Percentiles rank a stretch among this genome's conserved stretches.
phyloP scores from a whole-genome alignment of 2,797 vertebrate genomes.

The Neomorphus geoffroyi region DNA sequence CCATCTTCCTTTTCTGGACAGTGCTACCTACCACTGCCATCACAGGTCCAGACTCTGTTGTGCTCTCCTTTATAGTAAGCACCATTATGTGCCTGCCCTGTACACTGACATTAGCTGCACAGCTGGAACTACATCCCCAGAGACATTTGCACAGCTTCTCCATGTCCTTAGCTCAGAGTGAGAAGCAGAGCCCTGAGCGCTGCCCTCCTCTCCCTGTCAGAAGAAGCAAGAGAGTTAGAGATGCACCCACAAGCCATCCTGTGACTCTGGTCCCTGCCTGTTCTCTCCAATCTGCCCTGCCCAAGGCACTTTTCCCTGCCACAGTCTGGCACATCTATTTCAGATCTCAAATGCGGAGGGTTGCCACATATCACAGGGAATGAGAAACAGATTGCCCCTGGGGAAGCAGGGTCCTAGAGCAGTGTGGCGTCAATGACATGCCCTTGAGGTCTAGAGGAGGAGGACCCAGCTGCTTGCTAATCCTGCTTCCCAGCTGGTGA shows the following conservation, averaged over 20 bases:
- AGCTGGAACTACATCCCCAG: not conserved
- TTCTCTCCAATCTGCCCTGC: not conserved
- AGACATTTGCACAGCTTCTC: not conserved
- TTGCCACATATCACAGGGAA: slow-evolving; percentile 3
- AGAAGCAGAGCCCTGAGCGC: not conserved
- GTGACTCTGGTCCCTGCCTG: not conserved
- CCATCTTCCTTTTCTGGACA: not conserved
- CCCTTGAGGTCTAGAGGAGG: slow-evolving; percentile 29
- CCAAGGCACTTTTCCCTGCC: not conserved
- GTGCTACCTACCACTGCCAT: not conserved
- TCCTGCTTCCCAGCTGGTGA: slow-evolving; percentile 49
- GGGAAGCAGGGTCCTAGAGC: not conserved
- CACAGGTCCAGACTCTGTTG: not conserved
- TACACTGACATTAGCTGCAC: not conserved
- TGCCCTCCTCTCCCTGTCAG: not conserved
- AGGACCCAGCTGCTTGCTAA: slow-evolving; percentile 23
- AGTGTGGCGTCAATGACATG: not conserved
- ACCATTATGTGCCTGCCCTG: not conserved
- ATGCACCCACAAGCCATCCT: not conserved
- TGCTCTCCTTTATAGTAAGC: not conserved
- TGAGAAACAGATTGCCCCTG: slow-evolving; percentile 22
- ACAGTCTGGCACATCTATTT: slow-evolving; percentile 32
- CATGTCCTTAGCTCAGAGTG: not conserved
- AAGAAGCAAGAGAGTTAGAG: not conserved
- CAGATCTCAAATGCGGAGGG: not conserved